These are phyloP conservation scores for Pangasius sanitwongsei DNA, from an alignment of 2,797 vertebrate genomes.

Conservation along the genomic window DNA sequence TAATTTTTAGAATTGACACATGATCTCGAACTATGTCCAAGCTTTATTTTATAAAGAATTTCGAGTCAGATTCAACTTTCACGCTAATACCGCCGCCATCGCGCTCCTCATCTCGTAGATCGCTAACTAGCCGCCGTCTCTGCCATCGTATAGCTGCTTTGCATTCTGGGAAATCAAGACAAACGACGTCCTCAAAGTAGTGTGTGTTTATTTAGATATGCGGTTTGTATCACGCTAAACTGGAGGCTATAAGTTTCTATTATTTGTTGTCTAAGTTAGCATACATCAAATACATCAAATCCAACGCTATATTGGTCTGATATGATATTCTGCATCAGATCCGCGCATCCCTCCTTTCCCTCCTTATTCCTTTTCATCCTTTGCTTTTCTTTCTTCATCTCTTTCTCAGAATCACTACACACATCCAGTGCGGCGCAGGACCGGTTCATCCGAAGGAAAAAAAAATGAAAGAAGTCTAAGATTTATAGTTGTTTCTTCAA, in stretches of 20 bases:
- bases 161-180: neutral
- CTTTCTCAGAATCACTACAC: neutral
- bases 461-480: neutral
- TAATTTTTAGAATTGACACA: neutral
- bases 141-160: neutral
- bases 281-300: neutral
- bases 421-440: neutral
- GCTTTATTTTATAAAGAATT: no score
- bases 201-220: neutral
- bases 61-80: neutral
- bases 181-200: neutral
- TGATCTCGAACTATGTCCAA: neutral
- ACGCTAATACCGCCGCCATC: neutral
- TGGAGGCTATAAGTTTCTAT: neutral
- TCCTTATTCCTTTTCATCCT: neutral
- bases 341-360: neutral
- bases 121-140: no score
- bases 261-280: neutral
- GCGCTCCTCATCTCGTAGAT: neutral
- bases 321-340: neutral
- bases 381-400: neutral
- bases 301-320: neutral
- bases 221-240: neutral
- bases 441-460: neutral
- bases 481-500: neutral